Percentiles rank a stretch among this genome's conserved stretches.
Evolutionary conservation across 2,888 invertebrate species (phyloP).

Genomic region (Pegoplata infirma): DNA sequence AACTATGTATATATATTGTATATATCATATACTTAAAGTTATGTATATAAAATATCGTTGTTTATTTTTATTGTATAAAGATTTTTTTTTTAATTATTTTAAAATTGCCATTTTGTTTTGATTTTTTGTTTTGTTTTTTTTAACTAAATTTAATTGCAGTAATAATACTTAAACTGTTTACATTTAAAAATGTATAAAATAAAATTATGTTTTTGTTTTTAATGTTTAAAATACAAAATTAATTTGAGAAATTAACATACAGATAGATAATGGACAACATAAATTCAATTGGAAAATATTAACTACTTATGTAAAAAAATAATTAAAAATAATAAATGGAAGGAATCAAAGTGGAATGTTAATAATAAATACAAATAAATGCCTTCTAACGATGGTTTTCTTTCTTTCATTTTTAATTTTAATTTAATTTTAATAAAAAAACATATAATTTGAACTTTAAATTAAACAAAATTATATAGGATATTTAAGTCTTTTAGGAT

Average conservation of each 20-base stretch:
- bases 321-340: constrained; percentile 44
- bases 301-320: constrained; percentile 47
- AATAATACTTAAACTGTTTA: constrained; percentile 48
- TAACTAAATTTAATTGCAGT: constrained; percentile 8
- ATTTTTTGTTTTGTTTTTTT: constrained; percentile 11
- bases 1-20: constrained; percentile 37
- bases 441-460: background rate
- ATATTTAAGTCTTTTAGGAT: constrained; percentile 17
- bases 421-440: constrained; percentile 8
- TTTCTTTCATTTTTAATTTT: no score
- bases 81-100: constrained; percentile 12
- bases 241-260: constrained; percentile 11
- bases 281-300: constrained; percentile 28
- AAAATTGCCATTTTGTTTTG: constrained; percentile 35
- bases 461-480: background rate
- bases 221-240: constrained; percentile 4
- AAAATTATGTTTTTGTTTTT: constrained; percentile 4
- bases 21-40: constrained; percentile 39
- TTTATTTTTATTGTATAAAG: constrained; percentile 31
- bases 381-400: constrained; percentile 58
- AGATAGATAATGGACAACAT: constrained; percentile 21
- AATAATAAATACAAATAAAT: constrained; percentile 53
- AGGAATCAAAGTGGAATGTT: constrained; percentile 55
- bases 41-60: constrained; percentile 41
- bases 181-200: constrained; percentile 24